Percentiles rank a stretch among this genome's conserved stretches.
phyloP scores from a whole-genome alignment of 2,113 vertebrate species.

The Cairina moschata region DNA sequence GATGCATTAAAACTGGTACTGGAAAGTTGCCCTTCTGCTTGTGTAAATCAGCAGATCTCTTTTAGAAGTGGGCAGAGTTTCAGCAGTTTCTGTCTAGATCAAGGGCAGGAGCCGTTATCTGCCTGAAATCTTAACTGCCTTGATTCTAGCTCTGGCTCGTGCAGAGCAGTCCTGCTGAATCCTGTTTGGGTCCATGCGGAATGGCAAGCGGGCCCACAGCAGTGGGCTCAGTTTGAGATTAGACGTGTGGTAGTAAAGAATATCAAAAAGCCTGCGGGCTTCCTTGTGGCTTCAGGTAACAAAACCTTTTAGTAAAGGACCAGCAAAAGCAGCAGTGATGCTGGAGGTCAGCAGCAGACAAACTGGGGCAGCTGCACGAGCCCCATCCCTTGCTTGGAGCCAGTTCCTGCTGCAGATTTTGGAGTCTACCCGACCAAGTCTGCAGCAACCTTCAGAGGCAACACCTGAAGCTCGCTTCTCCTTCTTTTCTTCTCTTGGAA shows the following conservation, averaged over 20 bases:
- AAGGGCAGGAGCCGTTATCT: neutral
- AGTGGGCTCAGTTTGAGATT: too few species aligned
- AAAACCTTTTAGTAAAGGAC: neutral
- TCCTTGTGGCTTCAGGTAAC: rapidly evolving
- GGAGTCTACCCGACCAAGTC: neutral
- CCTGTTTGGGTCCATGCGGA: neutral
- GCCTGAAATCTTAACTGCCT: neutral
- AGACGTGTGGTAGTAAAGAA: neutral
- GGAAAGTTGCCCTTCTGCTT: neutral
- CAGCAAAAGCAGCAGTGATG: neutral
- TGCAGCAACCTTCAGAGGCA: neutral
- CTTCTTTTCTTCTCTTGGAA: constrained; percentile 8
- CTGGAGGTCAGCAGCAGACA: neutral
- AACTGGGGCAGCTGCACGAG: neutral
- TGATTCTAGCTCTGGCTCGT: neutral
- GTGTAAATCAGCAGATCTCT: neutral
- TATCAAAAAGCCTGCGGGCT: neutral
- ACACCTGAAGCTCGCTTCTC: constrained; percentile 36
- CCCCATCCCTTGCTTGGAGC: neutral
- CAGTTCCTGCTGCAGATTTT: neutral
- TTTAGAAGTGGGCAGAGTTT: neutral
- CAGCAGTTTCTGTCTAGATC: neutral
- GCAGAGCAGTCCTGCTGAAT: rapidly evolving
- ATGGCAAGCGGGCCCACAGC: neutral
- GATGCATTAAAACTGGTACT: neutral